These are phyloP conservation scores for Agonopterix alstromeriana DNA, from an alignment of 2,888 invertebrate genomes.

Conservation along the genomic window DNA sequence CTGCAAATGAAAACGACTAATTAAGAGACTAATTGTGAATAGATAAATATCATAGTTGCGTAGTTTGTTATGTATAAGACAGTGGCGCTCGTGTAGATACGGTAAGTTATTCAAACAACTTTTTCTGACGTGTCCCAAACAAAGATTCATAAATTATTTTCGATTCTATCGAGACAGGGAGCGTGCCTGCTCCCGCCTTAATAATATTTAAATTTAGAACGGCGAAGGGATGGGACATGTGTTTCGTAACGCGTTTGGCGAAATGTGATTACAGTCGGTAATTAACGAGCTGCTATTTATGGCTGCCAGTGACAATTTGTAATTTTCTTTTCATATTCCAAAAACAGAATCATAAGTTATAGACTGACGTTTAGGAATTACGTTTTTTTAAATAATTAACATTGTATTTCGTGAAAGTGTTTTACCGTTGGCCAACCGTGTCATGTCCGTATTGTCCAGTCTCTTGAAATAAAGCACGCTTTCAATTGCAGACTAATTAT, in stretches of 20 bases:
- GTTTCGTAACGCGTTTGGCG: conserved; percentile 74
- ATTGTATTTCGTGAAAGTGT: conserved; percentile 71
- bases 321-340: conserved; percentile 50
- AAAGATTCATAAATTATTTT: conserved; percentile 64
- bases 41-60: neutral
- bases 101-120: neutral
- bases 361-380: conserved; percentile 35
- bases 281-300: conserved; percentile 72
- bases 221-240: conserved; percentile 75
- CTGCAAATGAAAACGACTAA: too few species aligned
- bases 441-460: conserved; percentile 65
- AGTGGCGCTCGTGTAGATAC: neutral
- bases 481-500: conserved; percentile 77
- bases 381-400: conserved; percentile 53
- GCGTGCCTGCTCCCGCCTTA: conserved; percentile 63
- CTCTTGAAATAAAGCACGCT: conserved; percentile 72
- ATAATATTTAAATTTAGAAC: conserved; percentile 73
- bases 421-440: conserved; percentile 69
- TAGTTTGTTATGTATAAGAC: neutral
- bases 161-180: conserved; percentile 60
- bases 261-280: conserved; percentile 74
- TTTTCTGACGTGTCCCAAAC: conserved; percentile 16
- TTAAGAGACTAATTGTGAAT: too few species aligned
- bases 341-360: conserved; percentile 26
- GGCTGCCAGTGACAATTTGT: conserved; percentile 42